Base-by-base conservation (phyloP, 1,140 invertebrate genomes). In the Chironomus striatipennis region DNA sequence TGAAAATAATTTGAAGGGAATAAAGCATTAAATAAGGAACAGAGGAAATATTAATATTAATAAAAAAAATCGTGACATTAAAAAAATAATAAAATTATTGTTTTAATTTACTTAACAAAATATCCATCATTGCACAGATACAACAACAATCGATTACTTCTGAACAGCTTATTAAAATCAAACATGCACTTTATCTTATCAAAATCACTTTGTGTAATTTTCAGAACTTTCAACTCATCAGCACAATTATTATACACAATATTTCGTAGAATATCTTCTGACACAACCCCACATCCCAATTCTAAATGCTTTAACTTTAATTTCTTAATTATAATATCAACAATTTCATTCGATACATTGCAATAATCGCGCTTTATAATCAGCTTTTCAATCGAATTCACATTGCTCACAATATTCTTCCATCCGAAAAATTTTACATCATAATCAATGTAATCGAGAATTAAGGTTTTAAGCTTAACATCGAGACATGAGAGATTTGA, bases 371-470 rank as follows among this genome's bases (percentile, higher is more conserved):
- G 17, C n/a, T 18, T 17, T 18, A 70, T 70, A 70, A 70, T 21
- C 17, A 70, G 17, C 18, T 70, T 70, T 10, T 70, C 65, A 70
- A 70, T 70, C 9, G 65, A n/a, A 18, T 17, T 17, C 65, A 70
- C 9, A 70, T 70, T 70, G 2, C 8, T 70, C 1, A 21, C 65
- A 20, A 70, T 70, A 70, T 70, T 70, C 18, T 70, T 70, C 65
- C 65, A 70, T 70, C 65, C 65, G 18, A 70, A 70, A 10, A 70
- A 70, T 12, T 70, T 70, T 17, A 70, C 65, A 18, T 70, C 65
- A 70, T 70, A 70, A 70, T 70, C 65, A 21, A 70, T 70, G 20
- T 70, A 70, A 70, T 70, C 65, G 18, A 70, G n/a, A 10, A 18
- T 21, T 6, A 70, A 17, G 4, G 65, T 70, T 18, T 70, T 18